Conservation (phyloP, 1,140 invertebrate genomes). For the Diabrotica undecimpunctata region DNA sequence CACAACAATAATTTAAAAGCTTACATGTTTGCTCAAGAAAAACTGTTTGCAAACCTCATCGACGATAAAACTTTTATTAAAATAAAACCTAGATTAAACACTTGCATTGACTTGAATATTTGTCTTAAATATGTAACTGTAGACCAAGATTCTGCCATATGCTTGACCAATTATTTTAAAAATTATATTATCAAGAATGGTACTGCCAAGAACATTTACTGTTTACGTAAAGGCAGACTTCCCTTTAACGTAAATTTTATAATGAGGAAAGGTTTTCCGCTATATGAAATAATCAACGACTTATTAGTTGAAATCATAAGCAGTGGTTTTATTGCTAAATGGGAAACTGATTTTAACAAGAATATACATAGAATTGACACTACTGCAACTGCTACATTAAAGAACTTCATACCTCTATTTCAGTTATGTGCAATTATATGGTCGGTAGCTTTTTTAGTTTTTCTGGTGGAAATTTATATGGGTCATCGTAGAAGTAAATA, state of each 20-base stretch:
- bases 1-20: neutral
- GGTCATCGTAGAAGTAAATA: neutral
- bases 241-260: neutral
- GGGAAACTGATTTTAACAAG: neutral
- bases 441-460: neutral
- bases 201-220: neutral
- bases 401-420: neutral
- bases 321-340: constrained; percentile 1
- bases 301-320: neutral
- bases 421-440: neutral
- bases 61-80: neutral
- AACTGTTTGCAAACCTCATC: neutral
- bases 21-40: neutral
- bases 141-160: neutral
- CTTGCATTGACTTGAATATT: neutral
- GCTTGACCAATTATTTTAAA: neutral
- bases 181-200: neutral
- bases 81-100: neutral
- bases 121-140: neutral
- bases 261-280: constrained; percentile 4
- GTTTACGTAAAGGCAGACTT: neutral
- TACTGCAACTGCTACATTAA: neutral
- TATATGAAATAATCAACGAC: neutral
- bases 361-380: neutral
- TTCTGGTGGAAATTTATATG: neutral